These are phyloP conservation scores for Pipra filicauda DNA, from an alignment of 2,113 vertebrate genomes.

Conservation along the genomic window DNA sequence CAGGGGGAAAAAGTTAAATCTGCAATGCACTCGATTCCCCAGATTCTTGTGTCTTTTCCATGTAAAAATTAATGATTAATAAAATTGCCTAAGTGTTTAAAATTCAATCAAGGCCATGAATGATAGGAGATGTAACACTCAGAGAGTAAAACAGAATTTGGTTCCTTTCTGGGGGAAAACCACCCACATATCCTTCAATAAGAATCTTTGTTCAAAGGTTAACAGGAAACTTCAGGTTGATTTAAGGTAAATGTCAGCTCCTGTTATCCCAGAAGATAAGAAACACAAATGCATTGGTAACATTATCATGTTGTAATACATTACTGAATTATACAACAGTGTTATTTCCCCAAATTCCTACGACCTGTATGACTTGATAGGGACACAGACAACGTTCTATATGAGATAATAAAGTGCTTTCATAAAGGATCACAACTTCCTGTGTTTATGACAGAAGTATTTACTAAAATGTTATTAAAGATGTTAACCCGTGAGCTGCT, in stretches of 20 bases:
- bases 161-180: conserved; percentile 3
- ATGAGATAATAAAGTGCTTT: conserved; percentile 39
- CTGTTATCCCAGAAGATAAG: background rate
- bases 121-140: background rate
- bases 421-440: background rate
- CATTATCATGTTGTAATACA: background rate
- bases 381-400: background rate
- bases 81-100: background rate
- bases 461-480: background rate
- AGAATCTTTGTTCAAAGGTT: background rate
- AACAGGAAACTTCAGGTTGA: background rate
- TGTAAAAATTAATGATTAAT: background rate
- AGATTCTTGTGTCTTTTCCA: background rate
- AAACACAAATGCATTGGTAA: background rate
- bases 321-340: background rate
- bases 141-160: background rate
- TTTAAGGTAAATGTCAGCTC: background rate
- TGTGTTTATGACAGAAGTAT: conserved; percentile 4
- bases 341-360: conserved; percentile 2
- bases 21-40: background rate
- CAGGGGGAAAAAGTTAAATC: background rate
- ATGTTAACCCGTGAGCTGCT: background rate
- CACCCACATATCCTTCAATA: background rate
- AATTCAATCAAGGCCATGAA: background rate
- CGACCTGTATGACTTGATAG: background rate